A percentile compares a stretch with the other conserved stretches of the same genome.
Evolutionary conservation across 2,888 invertebrate genomes (phyloP).

Genomic region (Megaustenia siamemsis): DNA sequence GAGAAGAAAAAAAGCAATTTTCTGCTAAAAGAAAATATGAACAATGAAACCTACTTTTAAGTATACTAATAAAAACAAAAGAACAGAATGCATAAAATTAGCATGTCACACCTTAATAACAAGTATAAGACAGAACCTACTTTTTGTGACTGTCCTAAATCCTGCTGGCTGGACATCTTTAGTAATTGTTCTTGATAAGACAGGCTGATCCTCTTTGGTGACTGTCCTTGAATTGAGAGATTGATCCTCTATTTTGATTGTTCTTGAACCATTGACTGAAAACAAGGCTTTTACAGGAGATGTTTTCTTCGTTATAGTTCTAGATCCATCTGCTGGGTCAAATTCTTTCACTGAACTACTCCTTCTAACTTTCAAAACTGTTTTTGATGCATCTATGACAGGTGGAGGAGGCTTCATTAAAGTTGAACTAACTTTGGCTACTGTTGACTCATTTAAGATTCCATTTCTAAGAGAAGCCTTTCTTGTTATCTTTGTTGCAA

Average conservation of each 20-base stretch:
- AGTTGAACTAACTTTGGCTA: background rate
- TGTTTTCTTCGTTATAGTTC: constrained; percentile 6
- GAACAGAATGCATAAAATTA: background rate
- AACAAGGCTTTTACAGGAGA: constrained; percentile 29
- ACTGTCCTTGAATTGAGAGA: constrained; percentile 20
- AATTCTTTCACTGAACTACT: background rate
- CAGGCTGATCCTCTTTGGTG: constrained; percentile 12
- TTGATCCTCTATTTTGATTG: constrained; percentile 14
- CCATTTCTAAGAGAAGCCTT: background rate
- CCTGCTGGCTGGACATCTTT: constrained; percentile 8
- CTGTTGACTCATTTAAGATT: background rate
- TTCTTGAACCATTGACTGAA: constrained; percentile 26
- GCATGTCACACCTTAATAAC: too few species aligned
- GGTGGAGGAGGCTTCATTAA: background rate
- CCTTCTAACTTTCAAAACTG: background rate
- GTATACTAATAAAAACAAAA: background rate
- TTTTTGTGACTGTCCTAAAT: constrained; percentile 14
- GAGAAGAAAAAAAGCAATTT: too few species aligned
- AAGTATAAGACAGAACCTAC: background rate
- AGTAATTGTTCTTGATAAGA: constrained; percentile 4
- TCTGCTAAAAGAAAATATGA: too few species aligned
- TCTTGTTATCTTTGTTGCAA: constrained; percentile 2
- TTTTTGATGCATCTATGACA: constrained; percentile 4
- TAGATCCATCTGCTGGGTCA: background rate
- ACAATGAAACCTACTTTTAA: too few species aligned